Conservation (phyloP, 1,140 invertebrate species). For the Centruroides vittatus region DNA sequence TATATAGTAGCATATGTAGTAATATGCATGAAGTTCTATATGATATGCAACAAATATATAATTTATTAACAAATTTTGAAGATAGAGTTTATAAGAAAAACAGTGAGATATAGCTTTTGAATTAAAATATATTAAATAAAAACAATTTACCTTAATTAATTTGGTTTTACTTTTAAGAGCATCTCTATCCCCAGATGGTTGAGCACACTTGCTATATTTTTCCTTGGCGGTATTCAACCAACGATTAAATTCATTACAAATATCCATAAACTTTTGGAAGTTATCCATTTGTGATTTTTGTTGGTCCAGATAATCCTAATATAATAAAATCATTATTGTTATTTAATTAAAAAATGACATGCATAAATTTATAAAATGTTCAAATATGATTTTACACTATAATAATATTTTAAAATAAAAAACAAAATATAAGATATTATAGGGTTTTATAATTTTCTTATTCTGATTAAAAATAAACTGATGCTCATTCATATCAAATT, state of each 20-base stretch:
- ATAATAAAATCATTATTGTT: background rate
- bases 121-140: slow-evolving; percentile 1
- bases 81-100: background rate
- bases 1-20: too few relatives aligned
- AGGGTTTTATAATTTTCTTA: too few relatives aligned
- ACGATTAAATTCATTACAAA: slow-evolving; percentile 74
- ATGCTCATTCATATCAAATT: too few relatives aligned
- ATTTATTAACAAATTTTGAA: background rate
- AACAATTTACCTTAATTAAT: slow-evolving; percentile 11
- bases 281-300: slow-evolving; percentile 47
- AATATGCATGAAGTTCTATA: background rate
- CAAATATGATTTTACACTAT: too few relatives aligned
- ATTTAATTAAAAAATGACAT: too few relatives aligned
- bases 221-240: slow-evolving; percentile 84
- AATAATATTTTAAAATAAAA: too few relatives aligned
- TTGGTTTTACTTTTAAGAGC: slow-evolving; percentile 11
- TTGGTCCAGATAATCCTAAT: slow-evolving; percentile 43
- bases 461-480: too few relatives aligned
- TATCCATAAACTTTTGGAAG: slow-evolving; percentile 69
- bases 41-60: background rate
- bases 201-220: slow-evolving; percentile 72
- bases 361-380: too few relatives aligned
- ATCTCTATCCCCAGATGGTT: slow-evolving; percentile 6
- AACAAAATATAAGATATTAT: too few relatives aligned
- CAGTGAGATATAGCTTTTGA: background rate